phyloP scores from a whole-genome alignment of 2,797 vertebrate species.

The Galaxias olidus region DNA sequence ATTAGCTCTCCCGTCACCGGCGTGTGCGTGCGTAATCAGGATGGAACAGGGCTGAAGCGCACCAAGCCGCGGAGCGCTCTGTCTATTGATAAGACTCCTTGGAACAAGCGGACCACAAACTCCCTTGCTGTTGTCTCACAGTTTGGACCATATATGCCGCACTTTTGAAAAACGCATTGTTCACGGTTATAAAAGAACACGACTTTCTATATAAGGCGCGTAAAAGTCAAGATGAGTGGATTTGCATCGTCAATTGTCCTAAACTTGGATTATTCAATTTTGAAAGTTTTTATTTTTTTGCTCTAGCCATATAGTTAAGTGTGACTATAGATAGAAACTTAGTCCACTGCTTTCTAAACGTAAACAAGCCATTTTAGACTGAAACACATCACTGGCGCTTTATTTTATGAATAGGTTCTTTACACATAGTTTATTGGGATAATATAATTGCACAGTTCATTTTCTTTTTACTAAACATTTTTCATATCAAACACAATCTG shows the following conservation, averaged over 20 bases:
- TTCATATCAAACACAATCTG: neutral
- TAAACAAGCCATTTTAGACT: too few species aligned
- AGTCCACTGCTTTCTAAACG: too few species aligned
- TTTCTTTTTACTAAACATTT: too few species aligned
- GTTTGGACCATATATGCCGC: slow-evolving; percentile 4
- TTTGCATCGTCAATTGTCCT: slow-evolving; percentile 13
- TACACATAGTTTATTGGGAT: too few species aligned
- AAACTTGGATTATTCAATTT: slow-evolving; percentile 11
- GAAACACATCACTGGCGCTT: too few species aligned
- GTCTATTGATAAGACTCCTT: slow-evolving; percentile 72
- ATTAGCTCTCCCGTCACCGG: slow-evolving; percentile 38
- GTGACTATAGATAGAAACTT: too few species aligned
- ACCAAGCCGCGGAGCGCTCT: slow-evolving; percentile 54
- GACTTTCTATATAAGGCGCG: slow-evolving; percentile 1
- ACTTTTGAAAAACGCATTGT: slow-evolving; percentile 19
- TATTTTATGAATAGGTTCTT: too few species aligned
- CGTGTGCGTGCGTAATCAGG: slow-evolving; percentile 70
- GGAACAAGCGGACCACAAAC: slow-evolving; percentile 59
- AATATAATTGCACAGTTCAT: too few species aligned
- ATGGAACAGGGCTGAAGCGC: slow-evolving; percentile 67
- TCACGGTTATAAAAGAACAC: slow-evolving; percentile 45
- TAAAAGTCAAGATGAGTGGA: slow-evolving; percentile 26
- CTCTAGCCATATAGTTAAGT: too few species aligned
- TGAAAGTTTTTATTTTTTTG: too few species aligned
- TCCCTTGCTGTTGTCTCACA: slow-evolving; percentile 35